These are phyloP conservation scores for Nothobranchius kuhntae DNA, from an alignment of 2,113 vertebrate genomes.

Conservation along the genomic window DNA sequence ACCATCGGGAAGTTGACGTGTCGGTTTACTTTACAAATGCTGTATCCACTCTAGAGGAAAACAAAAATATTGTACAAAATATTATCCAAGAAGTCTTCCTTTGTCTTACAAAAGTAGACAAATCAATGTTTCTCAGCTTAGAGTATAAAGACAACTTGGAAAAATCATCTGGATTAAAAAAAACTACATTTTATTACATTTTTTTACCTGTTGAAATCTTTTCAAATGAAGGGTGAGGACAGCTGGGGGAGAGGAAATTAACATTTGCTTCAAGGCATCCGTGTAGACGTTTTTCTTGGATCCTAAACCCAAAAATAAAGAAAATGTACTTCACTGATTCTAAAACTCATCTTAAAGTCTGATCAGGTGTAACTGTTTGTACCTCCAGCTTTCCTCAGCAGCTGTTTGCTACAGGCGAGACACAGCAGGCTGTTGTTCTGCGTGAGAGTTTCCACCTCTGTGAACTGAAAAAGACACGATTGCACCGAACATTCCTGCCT, in stretches of 20 bases:
- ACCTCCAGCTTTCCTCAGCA: constrained; percentile 53
- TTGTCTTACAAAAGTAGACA: constrained; percentile 4
- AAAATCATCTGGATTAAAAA: neutral
- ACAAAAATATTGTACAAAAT: neutral
- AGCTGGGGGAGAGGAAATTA: constrained; percentile 90
- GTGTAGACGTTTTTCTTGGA: constrained; percentile 88
- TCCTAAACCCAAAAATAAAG: constrained; percentile 69
- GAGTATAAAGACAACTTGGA: neutral
- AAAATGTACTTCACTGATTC: neutral
- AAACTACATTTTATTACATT: neutral
- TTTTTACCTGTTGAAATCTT: constrained; percentile 91
- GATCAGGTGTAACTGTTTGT: neutral
- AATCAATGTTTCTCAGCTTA: neutral
- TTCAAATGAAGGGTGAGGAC: constrained; percentile 96
- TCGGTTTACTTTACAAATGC: constrained; percentile 91
- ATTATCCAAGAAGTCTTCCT: neutral
- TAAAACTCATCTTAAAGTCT: neutral
- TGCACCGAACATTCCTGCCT: constrained; percentile 85
- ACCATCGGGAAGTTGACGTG: constrained; percentile 91
- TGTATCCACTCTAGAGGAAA: constrained; percentile 85
- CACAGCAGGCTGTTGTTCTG: constrained; percentile 92
- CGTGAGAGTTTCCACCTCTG: constrained; percentile 87
- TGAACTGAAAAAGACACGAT: constrained; percentile 92
- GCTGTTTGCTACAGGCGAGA: constrained; percentile 85
- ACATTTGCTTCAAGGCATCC: constrained; percentile 94